Conservation (phyloP, 2,113 vertebrate genomes). For the Thoracochromis brauschi region DNA sequence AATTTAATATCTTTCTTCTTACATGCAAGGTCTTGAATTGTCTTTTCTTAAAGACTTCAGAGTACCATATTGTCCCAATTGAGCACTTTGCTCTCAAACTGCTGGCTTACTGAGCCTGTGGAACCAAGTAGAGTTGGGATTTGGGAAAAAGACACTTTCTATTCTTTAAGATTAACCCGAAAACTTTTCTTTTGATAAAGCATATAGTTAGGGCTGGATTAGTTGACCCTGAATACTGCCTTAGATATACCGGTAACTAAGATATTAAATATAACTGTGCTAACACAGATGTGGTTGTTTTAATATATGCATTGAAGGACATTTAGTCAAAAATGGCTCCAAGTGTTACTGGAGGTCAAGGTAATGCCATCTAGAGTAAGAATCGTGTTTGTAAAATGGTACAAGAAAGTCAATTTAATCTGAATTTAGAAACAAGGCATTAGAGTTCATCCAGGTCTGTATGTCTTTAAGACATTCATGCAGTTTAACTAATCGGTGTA, state of each 20-base stretch:
- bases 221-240: not conserved
- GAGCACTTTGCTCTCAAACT: not conserved
- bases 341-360: not conserved
- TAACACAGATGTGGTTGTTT: not conserved
- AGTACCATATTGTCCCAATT: not conserved
- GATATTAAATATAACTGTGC: not conserved
- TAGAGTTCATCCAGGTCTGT: not conserved
- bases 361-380: not conserved
- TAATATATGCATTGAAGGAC: not conserved
- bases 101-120: not conserved
- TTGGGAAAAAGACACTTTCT: not conserved
- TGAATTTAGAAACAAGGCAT: not conserved
- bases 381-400: not conserved
- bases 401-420: not conserved
- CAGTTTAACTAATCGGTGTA: not conserved
- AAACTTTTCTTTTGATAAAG: not conserved
- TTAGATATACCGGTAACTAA: not conserved
- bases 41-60: not conserved
- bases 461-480: not conserved
- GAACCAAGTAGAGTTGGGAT: not conserved
- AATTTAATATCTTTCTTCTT: not conserved
- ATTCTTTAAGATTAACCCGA: not conserved
- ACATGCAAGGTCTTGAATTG: not conserved
- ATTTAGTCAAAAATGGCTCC: not conserved
- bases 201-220: not conserved